Evolutionary conservation across 2,797 vertebrate genomes (phyloP), one percentile per base, ranked within the genome.

Genomic region (Melanotaenia pygmaea): DNA sequence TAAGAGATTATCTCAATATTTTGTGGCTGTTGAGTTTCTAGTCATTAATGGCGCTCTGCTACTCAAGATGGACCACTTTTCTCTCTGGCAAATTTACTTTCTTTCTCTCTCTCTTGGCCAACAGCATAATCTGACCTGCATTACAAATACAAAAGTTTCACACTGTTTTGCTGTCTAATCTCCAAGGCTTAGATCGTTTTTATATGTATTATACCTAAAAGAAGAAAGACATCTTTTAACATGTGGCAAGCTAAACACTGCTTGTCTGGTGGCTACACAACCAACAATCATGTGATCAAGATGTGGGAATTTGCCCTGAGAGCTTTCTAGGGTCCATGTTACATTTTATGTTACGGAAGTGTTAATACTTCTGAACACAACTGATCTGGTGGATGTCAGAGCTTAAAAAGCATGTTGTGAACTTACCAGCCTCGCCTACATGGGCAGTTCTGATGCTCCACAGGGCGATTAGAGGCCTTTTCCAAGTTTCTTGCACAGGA

Each of bases 11-110:
- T 82, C 81, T 86, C 68, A 74, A 74, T 90, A 83, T 84, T 84
- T 63, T 74, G 68, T 82, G 79, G 71, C 76, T 68, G 77, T 73
- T 64, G 67, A 61, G 74, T 76, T 89, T 80, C 76, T 72, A 88
- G 89, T 86, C 77, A 70, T 85, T 86, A 60, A 79, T 82, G 81
- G 85, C 82, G 82, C 80, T 61, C 53, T 0, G 54, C 54, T 53
- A 67, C 71, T 91, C 86, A 87, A 92, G 87, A 88, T 90, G 86
- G 81, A 79, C 82, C 75, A 80, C 77, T 77, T 84, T 82, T 68
- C 67, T 77, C 67, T 70, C 45, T 75, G 50, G 59, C 86, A 53
- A 89, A 87, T 81, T 67, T 74, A 38, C 79, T 82, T 88, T 86
- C 86, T 77, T 77, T 81, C 72, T 70, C 11, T 12, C 12, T 20